Conservation (phyloP, 2,797 vertebrate genomes). For the Tenualosa ilisha region DNA sequence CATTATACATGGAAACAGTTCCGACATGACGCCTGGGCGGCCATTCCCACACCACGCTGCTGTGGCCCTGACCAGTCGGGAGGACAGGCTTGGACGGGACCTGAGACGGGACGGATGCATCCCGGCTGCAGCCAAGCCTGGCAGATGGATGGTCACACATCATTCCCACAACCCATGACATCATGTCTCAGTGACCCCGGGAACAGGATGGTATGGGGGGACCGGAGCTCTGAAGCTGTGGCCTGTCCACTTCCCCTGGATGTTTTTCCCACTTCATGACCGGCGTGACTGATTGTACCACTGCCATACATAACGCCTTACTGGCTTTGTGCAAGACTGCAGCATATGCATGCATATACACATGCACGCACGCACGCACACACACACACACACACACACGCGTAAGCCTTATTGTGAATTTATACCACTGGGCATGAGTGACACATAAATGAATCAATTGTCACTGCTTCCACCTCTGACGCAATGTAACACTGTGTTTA, state of each 20-base stretch:
- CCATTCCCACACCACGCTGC: not conserved
- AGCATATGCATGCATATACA: not conserved
- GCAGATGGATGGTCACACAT: not conserved
- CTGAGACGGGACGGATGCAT: not conserved
- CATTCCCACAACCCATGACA: not conserved
- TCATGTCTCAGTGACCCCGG: constrained; percentile 20
- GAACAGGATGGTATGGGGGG: constrained; percentile 34
- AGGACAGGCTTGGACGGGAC: not conserved
- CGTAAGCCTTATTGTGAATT: too few species aligned
- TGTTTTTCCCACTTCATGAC: constrained; percentile 3
- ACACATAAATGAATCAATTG: too few species aligned
- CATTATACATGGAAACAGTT: constrained; percentile 4
- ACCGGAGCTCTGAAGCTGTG: not conserved
- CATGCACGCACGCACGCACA: not conserved
- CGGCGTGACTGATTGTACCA: not conserved
- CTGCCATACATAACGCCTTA: not conserved
- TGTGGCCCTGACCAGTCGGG: not conserved
- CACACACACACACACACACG: not conserved
- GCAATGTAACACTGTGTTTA: too few species aligned
- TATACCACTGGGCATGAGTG: too few species aligned
- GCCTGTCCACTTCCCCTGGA: constrained; percentile 7
- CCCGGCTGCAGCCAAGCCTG: not conserved
- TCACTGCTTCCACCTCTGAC: too few species aligned
- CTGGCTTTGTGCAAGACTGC: not conserved
- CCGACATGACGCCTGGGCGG: not conserved